Evolutionary conservation across 2,888 invertebrate species (phyloP).

Genomic region (Arenicola marina): DNA sequence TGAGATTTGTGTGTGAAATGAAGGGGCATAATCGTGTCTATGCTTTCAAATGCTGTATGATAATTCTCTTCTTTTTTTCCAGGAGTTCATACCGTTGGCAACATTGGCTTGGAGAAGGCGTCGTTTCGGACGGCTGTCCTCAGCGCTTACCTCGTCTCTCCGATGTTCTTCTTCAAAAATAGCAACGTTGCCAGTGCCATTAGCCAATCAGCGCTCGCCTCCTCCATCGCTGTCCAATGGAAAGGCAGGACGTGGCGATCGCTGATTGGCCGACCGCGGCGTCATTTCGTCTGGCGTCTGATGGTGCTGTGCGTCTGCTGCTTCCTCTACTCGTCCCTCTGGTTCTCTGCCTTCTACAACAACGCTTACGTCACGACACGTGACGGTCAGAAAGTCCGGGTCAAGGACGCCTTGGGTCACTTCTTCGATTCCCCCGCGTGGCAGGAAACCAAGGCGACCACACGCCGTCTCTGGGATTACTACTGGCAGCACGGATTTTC

Average conservation of each 20-base stretch:
- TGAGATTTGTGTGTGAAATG: neutral
- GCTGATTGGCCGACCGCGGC: neutral
- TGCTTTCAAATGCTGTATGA: too few relatives aligned
- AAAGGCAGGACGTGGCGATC: neutral
- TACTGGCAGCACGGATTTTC: neutral
- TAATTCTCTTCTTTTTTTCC: too few relatives aligned
- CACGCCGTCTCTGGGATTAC: neutral
- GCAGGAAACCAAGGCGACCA: slow-evolving; percentile 70
- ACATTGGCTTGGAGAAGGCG: neutral
- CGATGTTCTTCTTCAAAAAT: neutral
- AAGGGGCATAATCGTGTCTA: neutral
- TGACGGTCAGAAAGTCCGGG: slow-evolving; percentile 80
- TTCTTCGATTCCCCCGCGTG: slow-evolving; percentile 78
- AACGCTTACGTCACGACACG: slow-evolving; percentile 67
- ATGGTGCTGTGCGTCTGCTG: neutral
- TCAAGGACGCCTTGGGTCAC: slow-evolving; percentile 85
- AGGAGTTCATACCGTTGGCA: neutral
- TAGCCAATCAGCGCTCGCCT: neutral
- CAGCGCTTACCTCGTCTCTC: neutral
- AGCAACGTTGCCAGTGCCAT: neutral
- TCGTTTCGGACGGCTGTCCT: neutral
- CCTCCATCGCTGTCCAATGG: neutral
- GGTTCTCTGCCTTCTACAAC: slow-evolving; percentile 70
- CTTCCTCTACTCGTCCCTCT: neutral
- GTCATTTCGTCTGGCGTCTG: neutral